A percentile compares a stretch with the other conserved stretches of the same genome.
Conservation (phyloP, 2,888 invertebrate genomes). For the Cheilosia variabilis region DNA sequence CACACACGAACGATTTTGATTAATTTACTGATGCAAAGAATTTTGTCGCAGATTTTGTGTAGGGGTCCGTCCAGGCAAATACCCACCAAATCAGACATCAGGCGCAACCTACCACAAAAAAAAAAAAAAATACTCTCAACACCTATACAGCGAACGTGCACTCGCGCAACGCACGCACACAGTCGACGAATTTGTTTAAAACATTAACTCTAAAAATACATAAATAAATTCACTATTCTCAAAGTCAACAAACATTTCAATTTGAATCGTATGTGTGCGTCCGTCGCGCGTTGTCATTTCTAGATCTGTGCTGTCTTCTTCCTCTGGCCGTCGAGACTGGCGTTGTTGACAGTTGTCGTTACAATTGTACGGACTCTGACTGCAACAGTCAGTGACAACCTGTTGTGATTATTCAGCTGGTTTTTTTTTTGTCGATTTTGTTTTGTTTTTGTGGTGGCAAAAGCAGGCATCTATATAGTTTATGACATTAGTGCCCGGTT, state of each 20-base stretch:
- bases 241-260: conserved; percentile 52
- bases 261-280: conserved; percentile 32
- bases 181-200: conserved; percentile 37
- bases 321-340: conserved; percentile 57
- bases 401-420: conserved; percentile 65
- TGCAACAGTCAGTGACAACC: conserved; percentile 55
- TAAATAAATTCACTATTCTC: conserved; percentile 41
- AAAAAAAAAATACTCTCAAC: conserved; percentile 38
- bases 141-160: conserved; percentile 41
- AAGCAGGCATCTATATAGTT: conserved; percentile 32
- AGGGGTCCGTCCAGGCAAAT: conserved; percentile 39
- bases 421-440: neutral
- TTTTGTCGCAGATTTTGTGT: conserved; percentile 62
- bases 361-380: conserved; percentile 45
- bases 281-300: conserved; percentile 30
- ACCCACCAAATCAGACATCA: conserved; percentile 32
- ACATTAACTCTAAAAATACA: conserved; percentile 7
- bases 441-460: neutral
- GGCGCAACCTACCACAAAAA: conserved; percentile 51
- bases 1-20: conserved; percentile 34
- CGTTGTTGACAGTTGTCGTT: conserved; percentile 39
- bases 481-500: conserved; percentile 58
- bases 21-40: conserved; percentile 61
- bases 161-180: neutral
- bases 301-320: conserved; percentile 40